These are phyloP conservation scores for Listrodromus nycthemerus DNA, from an alignment of 2,888 invertebrate species.

Conservation along the genomic window DNA sequence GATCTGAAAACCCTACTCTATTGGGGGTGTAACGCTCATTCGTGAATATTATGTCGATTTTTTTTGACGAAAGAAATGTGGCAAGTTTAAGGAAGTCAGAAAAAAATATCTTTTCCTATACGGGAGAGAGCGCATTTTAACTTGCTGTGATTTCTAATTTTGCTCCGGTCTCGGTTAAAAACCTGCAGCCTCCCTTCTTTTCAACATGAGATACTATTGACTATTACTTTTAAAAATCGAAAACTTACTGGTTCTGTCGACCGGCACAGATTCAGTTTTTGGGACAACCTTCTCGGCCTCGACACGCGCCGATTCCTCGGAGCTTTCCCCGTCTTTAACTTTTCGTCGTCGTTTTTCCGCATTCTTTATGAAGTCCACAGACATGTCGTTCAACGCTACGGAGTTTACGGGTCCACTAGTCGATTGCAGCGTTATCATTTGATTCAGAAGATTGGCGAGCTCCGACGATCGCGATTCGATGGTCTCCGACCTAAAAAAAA, in stretches of 20 bases:
- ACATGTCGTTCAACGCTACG: conserved; percentile 32
- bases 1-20: no score
- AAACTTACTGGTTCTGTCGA: conserved; percentile 62
- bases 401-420: conserved; percentile 42
- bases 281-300: conserved; percentile 62
- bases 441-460: conserved; percentile 74
- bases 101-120: no score
- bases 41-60: no score
- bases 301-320: conserved; percentile 45
- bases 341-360: conserved; percentile 52
- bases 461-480: conserved; percentile 74
- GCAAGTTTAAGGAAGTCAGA: no score
- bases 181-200: no score
- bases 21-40: no score
- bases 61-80: no score
- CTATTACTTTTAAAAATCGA: background rate
- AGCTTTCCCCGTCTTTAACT: conserved; percentile 58
- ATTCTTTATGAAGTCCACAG: conserved; percentile 46
- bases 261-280: conserved; percentile 42
- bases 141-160: no score
- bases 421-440: conserved; percentile 72
- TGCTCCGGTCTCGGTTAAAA: no score
- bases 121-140: no score
- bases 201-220: background rate
- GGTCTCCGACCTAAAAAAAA: conserved; percentile 60